Percentiles rank a stretch among this genome's conserved stretches.
These are phyloP conservation scores for Dolichoris vasculosae DNA, from an alignment of 1,140 invertebrate species.

Conservation along the genomic window DNA sequence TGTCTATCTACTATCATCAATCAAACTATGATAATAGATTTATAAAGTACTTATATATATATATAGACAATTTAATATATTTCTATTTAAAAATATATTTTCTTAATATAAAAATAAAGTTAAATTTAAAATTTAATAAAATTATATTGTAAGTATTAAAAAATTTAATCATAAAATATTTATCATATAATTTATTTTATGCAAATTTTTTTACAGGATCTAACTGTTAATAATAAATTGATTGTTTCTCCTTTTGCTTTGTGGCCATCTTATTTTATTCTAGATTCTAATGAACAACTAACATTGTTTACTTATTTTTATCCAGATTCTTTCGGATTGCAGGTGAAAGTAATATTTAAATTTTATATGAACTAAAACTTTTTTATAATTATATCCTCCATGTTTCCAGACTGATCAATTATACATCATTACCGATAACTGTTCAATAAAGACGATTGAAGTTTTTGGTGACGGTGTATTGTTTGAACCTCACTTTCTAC, in stretches of 20 bases:
- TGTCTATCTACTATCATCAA: too few relatives aligned
- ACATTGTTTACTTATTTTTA: constrained; percentile 58
- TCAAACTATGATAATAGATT: too few relatives aligned
- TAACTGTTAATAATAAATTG: constrained; percentile 55
- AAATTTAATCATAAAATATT: too few relatives aligned
- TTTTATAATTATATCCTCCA: constrained; percentile 17
- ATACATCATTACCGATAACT: constrained; percentile 63
- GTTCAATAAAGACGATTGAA: constrained; percentile 57
- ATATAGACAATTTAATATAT: too few relatives aligned
- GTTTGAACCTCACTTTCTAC: constrained; percentile 55
- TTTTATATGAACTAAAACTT: not conserved
- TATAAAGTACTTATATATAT: too few relatives aligned
- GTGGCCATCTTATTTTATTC: constrained; percentile 61
- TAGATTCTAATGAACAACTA: constrained; percentile 58
- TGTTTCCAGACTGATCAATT: constrained; percentile 60
- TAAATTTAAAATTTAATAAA: too few relatives aligned
- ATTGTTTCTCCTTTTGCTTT: constrained; percentile 59
- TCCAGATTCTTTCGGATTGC: constrained; percentile 60
- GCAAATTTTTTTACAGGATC: constrained; percentile 55
- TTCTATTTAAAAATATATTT: too few relatives aligned
- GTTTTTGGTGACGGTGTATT: constrained; percentile 64
- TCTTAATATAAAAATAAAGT: too few relatives aligned
- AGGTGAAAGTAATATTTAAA: constrained; percentile 51
- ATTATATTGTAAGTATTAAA: too few relatives aligned
- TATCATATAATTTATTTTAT: not conserved